Base-by-base conservation (phyloP, 1,140 invertebrate genomes). In the Elymnias hypermnestra region DNA sequence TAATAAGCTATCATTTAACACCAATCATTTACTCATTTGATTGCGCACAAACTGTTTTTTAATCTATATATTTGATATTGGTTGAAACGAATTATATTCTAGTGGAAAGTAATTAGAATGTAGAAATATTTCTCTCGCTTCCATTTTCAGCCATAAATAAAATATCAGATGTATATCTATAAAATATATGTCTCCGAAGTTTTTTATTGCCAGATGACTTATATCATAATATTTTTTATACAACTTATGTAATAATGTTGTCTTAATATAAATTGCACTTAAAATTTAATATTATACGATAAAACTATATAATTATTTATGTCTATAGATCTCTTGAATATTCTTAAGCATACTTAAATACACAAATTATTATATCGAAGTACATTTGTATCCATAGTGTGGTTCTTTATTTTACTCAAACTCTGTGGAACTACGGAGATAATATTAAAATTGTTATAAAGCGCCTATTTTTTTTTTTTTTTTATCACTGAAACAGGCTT, bases 401-500 rank as follows among this genome's bases (percentile, higher is more conserved):
- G 37, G 37, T 25, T 39, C 37, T 25, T 15, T 5, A 36, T 12
- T 29, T 33, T 33, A 13, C 22, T 33, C 17, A 41, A 40, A 23
- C 31, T 35, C 12, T 19, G 33, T 21, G 33, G 36, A 26, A 23
- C n/a, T 15, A 18, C 37, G 45, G n/a, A 52, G 41, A 40, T 10
- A 40, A 46, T 41, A 6, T 14, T 8, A 31, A 39, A 33, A 33
- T 35, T 7, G 12, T 13, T 31, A 19, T 22, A 18, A 21, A 42
- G 31, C 18, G 17, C 41, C 18, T 48, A 35, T 13, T 5, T 42
- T 28, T 37, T 47, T 2, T 50, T 40, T 5, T 17, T 33, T 12
- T 47, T 59, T n/a, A 54, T 83, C 75, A 83, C 62, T 81, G 77
- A 55, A 83, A 83, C 58, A 82, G 57, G 62, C 70, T 77, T 48